Conservation (phyloP, 2,888 invertebrate species). For the Elgonia sp. region DNA sequence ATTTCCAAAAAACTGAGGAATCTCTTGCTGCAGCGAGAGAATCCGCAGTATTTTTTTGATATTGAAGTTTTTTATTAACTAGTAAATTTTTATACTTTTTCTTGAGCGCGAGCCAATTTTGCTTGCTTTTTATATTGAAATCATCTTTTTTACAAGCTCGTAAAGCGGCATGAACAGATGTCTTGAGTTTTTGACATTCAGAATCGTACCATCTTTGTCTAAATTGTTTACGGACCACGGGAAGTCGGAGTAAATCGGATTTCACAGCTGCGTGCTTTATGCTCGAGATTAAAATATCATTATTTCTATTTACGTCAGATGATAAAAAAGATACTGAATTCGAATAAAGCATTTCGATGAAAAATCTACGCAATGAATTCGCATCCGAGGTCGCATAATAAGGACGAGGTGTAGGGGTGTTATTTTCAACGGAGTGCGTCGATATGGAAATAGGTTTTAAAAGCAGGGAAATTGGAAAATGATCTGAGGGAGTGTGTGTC, state of each 20-base stretch:
- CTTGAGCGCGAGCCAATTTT: too few species aligned
- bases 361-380: too few species aligned
- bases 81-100: not conserved
- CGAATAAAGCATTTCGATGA: too few species aligned
- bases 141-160: not conserved
- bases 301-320: not conserved
- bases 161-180: not conserved
- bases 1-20: not conserved
- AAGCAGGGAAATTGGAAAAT: not conserved
- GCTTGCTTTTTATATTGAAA: not conserved
- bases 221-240: not conserved
- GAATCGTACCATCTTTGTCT: not conserved
- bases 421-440: too few species aligned
- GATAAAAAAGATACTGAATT: too few species aligned
- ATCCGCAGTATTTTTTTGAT: not conserved
- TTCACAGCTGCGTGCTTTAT: not conserved
- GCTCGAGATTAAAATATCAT: not conserved
- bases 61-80: not conserved
- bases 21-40: not conserved
- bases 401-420: not conserved
- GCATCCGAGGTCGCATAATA: not conserved
- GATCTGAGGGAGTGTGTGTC: not conserved
- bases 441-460: too few species aligned
- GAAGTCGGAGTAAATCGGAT: not conserved
- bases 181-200: not conserved